Evolutionary conservation across 2,797 vertebrate genomes (phyloP).

Genomic region (Astyanax mexicanus): DNA sequence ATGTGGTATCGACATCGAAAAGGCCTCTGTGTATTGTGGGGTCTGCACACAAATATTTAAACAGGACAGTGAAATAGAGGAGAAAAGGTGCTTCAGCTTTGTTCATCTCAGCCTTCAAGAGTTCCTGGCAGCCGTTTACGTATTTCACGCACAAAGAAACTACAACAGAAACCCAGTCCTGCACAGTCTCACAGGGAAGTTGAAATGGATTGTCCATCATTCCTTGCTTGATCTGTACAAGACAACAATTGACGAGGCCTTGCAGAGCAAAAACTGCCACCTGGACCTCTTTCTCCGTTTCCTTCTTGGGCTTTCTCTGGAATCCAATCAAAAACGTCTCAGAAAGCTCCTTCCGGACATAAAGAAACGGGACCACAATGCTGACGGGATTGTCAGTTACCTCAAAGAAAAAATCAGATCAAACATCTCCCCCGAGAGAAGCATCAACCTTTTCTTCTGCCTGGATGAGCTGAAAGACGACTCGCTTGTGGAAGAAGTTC

Average conservation of each 20-base stretch:
- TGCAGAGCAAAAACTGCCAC: background rate
- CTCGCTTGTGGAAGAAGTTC: constrained; percentile 20
- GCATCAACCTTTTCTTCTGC: background rate
- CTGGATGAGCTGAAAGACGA: constrained; percentile 1
- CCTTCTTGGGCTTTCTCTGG: constrained; percentile 31
- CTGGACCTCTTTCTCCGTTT: too few relatives aligned
- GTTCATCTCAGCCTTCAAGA: constrained; percentile 52
- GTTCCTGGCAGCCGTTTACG: too few relatives aligned
- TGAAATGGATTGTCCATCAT: constrained; percentile 17
- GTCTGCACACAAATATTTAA: constrained; percentile 49
- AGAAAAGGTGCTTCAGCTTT: constrained; percentile 45
- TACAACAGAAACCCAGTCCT: constrained; percentile 17
- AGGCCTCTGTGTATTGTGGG: constrained; percentile 33
- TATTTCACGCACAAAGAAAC: constrained; percentile 34
- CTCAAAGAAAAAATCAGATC: constrained; percentile 42
- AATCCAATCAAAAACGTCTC: constrained; percentile 28
- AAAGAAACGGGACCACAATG: background rate
- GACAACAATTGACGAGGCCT: constrained; percentile 30
- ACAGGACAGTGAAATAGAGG: constrained; percentile 27
- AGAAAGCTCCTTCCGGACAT: constrained; percentile 4
- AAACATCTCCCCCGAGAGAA: constrained; percentile 13
- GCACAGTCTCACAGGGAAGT: background rate
- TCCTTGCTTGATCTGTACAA: constrained; percentile 37
- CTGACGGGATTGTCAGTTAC: constrained; percentile 8
- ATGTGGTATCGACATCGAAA: background rate